These are phyloP conservation scores for Ptyas mucosa DNA, from an alignment of 2,113 vertebrate species.

Conservation along the genomic window DNA sequence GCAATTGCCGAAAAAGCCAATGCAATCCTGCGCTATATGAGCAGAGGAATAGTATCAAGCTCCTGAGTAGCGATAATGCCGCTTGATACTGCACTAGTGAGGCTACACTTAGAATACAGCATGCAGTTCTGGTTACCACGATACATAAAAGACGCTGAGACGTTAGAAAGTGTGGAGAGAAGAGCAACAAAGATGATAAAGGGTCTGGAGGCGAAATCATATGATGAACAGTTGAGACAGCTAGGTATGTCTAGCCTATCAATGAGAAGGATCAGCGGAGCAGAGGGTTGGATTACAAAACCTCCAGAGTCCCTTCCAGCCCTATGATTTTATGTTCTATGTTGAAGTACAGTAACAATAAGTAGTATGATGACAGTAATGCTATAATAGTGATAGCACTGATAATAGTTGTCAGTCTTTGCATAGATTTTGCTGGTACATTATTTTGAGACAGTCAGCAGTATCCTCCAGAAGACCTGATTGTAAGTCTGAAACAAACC, in stretches of 20 bases:
- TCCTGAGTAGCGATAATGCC: neutral
- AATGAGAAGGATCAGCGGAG: too few species aligned
- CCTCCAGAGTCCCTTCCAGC: neutral
- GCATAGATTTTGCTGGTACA: neutral
- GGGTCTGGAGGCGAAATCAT: neutral
- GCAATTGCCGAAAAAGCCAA: neutral
- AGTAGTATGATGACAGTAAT: neutral
- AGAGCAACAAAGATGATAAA: neutral
- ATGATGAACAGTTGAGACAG: neutral
- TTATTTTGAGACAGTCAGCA: neutral
- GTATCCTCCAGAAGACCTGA: neutral
- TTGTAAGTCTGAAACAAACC: neutral
- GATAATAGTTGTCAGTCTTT: neutral
- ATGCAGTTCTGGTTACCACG: neutral
- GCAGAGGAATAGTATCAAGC: neutral
- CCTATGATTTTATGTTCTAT: neutral
- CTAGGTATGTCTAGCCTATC: too few species aligned
- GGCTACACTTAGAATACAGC: neutral
- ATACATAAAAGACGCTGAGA: neutral
- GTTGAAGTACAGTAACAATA: neutral
- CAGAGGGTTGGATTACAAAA: neutral
- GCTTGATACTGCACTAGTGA: neutral
- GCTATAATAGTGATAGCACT: neutral
- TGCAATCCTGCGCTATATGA: neutral
- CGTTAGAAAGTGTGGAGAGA: neutral